Percentiles rank a stretch among this genome's conserved stretches.
Evolutionary conservation across 1,140 invertebrate species (phyloP).

Genomic region (Drosophila asahinai): DNA sequence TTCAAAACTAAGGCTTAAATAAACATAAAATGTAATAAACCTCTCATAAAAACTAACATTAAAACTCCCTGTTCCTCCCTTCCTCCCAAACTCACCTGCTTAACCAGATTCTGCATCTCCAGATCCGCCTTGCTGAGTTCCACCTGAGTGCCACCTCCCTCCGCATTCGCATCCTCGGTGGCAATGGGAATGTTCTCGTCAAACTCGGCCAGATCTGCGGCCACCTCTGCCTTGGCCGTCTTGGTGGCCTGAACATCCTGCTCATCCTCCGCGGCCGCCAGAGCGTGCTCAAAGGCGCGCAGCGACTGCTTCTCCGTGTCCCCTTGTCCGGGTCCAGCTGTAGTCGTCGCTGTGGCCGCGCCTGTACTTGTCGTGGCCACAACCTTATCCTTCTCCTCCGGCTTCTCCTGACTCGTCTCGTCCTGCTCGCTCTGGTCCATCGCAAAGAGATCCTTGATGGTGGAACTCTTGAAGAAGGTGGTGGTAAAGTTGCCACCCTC

Average conservation of each 20-base stretch:
- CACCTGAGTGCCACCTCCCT: slow-evolving; percentile 87
- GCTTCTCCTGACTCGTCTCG: slow-evolving; percentile 84
- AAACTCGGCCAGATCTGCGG: slow-evolving; percentile 97
- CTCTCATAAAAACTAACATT: neutral
- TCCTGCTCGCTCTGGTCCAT: slow-evolving; percentile 90
- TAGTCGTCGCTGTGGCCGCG: neutral
- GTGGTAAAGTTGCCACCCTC: slow-evolving; percentile 99
- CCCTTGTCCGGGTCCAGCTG: slow-evolving; percentile 1
- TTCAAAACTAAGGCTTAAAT: neutral
- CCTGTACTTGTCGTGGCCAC: slow-evolving; percentile 36
- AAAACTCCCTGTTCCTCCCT: no score
- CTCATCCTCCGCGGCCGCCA: slow-evolving; percentile 97
- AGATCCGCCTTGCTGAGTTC: slow-evolving; percentile 93
- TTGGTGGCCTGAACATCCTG: slow-evolving; percentile 96
- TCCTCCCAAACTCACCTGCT: slow-evolving; percentile 88
- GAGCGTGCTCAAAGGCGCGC: slow-evolving; percentile 91
- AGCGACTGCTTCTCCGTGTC: slow-evolving; percentile 87
- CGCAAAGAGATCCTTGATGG: slow-evolving; percentile 96
- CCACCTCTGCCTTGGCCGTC: slow-evolving; percentile 96
- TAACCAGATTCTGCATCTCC: slow-evolving; percentile 92
- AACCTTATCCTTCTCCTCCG: slow-evolving; percentile 56
- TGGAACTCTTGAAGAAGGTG: slow-evolving; percentile 97
- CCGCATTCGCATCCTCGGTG: slow-evolving; percentile 88
- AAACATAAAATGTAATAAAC: no score
- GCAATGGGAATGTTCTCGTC: slow-evolving; percentile 97